Evolutionary conservation across 2,797 vertebrate species (phyloP).

Genomic region (Aphelocoma californica): DNA sequence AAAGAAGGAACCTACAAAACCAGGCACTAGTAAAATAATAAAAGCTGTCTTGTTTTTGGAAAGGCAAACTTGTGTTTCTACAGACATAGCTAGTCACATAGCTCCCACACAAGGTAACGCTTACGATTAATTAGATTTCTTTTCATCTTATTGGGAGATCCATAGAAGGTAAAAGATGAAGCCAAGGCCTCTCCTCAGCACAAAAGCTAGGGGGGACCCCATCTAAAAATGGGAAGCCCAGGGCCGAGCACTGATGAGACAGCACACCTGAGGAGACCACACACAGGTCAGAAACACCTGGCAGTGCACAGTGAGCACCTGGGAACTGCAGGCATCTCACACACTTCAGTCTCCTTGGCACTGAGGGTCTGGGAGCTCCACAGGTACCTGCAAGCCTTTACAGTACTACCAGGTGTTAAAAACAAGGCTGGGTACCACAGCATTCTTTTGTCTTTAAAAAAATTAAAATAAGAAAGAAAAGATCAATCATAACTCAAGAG

Average conservation of each 20-base stretch:
- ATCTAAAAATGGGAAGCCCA: not conserved
- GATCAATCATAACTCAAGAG: not conserved
- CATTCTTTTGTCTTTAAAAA: not conserved
- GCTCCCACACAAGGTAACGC: not conserved
- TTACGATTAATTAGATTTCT: not conserved
- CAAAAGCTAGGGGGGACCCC: not conserved
- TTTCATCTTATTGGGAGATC: not conserved
- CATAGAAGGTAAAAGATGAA: not conserved
- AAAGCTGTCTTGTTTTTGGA: not conserved
- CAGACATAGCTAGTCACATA: not conserved
- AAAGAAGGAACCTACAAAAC: not conserved
- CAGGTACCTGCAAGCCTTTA: not conserved
- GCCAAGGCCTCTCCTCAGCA: not conserved
- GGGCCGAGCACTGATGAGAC: not conserved
- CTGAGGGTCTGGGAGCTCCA: not conserved
- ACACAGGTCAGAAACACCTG: not conserved
- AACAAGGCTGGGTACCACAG: not conserved
- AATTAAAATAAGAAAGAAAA: not conserved
- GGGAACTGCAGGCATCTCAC: not conserved
- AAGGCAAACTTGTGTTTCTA: not conserved
- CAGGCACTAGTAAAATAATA: not conserved
- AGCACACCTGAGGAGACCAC: not conserved
- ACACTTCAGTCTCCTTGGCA: not conserved
- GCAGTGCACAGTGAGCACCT: not conserved
- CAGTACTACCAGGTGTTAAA: not conserved